These are phyloP conservation scores for Motacilla tschutschensis DNA, from an alignment of 2,113 vertebrate species.

Conservation along the genomic window DNA sequence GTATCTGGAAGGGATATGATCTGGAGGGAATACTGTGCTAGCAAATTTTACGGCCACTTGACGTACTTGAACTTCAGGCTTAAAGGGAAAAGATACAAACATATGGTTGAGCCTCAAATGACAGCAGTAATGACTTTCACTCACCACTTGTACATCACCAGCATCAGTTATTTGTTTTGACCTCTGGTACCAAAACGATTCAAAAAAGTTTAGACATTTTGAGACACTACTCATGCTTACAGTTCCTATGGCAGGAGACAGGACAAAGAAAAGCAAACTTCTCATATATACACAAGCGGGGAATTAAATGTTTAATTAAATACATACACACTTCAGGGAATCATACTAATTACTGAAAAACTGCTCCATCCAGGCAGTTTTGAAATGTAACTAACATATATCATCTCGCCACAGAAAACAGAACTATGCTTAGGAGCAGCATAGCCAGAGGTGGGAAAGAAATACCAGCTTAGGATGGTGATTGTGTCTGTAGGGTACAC, in stretches of 20 bases:
- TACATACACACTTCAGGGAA: neutral
- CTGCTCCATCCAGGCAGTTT: neutral
- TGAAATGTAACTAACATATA: neutral
- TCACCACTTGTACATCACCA: neutral
- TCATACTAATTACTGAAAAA: neutral
- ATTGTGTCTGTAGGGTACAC: neutral
- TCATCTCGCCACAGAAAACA: neutral
- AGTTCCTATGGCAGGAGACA: neutral
- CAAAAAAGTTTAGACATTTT: neutral
- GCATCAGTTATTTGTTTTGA: neutral
- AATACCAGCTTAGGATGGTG: neutral
- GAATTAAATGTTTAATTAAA: neutral
- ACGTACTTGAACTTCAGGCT: conserved; percentile 97
- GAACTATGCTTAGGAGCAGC: neutral
- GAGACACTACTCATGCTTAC: neutral
- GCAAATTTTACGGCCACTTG: conserved; percentile 98
- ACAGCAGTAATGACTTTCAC: neutral
- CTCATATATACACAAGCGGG: neutral
- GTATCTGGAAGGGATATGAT: conserved; percentile 96
- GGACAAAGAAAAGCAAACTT: neutral
- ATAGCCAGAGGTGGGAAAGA: neutral
- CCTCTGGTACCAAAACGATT: neutral
- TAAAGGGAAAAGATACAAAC: conserved; percentile 22
- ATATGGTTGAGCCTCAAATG: neutral
- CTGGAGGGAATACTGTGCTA: conserved; percentile 90